phyloP scores from a whole-genome alignment of 2,888 invertebrate genomes.

The Drosophila nigricruria region DNA sequence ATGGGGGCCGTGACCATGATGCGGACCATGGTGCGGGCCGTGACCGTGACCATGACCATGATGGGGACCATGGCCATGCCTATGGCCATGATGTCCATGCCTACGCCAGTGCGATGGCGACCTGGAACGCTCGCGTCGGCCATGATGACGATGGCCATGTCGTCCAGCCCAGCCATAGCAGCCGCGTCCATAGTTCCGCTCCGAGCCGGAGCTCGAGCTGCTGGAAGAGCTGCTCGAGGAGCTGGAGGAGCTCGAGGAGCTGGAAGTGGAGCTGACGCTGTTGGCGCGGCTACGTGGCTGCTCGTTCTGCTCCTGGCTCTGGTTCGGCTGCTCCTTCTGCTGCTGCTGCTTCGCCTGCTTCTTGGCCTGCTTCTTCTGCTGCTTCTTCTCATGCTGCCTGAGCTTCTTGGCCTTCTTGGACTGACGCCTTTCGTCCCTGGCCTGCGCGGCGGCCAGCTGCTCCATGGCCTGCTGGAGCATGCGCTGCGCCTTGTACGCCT shows the following conservation, averaged over 20 bases:
- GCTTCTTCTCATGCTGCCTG: conserved; percentile 49
- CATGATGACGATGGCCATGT: conserved; percentile 37
- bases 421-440: not conserved
- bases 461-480: conserved; percentile 56
- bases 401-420: conserved; percentile 24
- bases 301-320: conserved; percentile 1
- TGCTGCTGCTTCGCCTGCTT: conserved; percentile 38
- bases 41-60: conserved; percentile 8
- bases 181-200: conserved; percentile 15
- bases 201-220: conserved; percentile 43
- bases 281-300: conserved; percentile 47
- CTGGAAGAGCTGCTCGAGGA: conserved; percentile 45
- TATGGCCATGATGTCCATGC: conserved; percentile 27
- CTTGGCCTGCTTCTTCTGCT: conserved; percentile 45
- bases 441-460: conserved; percentile 48
- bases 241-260: conserved; percentile 56
- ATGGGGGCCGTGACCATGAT: not conserved
- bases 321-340: conserved; percentile 20
- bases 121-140: conserved; percentile 29
- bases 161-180: conserved; percentile 30
- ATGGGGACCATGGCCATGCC: not conserved
- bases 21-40: conserved; percentile 9
- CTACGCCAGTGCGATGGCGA: conserved; percentile 39
- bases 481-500: conserved; percentile 63
- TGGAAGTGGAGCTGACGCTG: conserved; percentile 55